Evolutionary conservation across 2,113 vertebrate genomes (phyloP).

Genomic region (Bettongia penicillata): DNA sequence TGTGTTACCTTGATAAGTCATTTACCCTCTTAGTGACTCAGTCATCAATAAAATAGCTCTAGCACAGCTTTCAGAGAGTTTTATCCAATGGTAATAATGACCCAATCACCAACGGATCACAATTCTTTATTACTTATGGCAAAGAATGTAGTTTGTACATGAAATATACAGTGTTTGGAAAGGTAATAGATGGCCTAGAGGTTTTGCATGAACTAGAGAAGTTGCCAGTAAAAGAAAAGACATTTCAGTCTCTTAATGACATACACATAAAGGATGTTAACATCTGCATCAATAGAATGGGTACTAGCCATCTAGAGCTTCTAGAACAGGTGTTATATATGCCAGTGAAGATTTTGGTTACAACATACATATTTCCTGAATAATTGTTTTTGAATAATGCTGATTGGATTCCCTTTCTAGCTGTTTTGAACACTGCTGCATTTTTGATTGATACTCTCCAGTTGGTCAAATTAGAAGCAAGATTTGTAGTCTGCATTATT

Average conservation of each 20-base stretch:
- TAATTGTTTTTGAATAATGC: background rate
- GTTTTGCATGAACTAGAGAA: slow-evolving; percentile 97
- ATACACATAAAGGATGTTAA: slow-evolving; percentile 94
- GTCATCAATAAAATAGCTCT: background rate
- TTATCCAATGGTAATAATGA: slow-evolving; percentile 99
- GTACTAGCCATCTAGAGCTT: background rate
- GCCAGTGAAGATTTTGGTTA: background rate
- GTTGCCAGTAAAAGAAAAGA: slow-evolving; percentile 96
- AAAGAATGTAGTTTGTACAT: slow-evolving; percentile 98
- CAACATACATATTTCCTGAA: background rate
- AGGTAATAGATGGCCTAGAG: slow-evolving; percentile 97
- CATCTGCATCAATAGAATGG: background rate
- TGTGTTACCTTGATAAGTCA: background rate
- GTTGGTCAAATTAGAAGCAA: background rate
- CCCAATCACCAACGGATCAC: slow-evolving; percentile 95
- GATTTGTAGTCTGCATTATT: background rate
- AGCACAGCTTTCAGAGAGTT: slow-evolving; percentile 97
- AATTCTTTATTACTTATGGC: slow-evolving; percentile 97
- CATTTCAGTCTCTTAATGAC: slow-evolving; percentile 94
- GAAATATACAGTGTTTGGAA: slow-evolving; percentile 98
- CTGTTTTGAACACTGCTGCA: background rate
- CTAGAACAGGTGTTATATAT: background rate
- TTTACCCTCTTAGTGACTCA: background rate
- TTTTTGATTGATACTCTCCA: background rate
- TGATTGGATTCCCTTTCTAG: background rate